Percentiles rank a stretch among this genome's conserved stretches.
phyloP scores from a whole-genome alignment of 2,113 vertebrate genomes.

The Malaclemys terrapin region DNA sequence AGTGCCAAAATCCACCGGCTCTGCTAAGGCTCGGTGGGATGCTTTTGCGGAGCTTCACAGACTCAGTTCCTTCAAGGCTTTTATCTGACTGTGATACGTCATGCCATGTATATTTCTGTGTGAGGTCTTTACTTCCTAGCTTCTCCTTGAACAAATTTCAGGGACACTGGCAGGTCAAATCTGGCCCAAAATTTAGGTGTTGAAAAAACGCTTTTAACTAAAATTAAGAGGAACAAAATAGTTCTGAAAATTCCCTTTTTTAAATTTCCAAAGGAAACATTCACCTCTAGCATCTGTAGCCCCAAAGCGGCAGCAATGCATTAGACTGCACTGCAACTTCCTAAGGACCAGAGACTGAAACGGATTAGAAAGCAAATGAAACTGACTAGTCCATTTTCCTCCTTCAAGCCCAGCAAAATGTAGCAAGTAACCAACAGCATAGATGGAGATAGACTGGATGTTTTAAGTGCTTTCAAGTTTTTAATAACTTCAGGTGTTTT shows the following conservation, averaged over 20 bases:
- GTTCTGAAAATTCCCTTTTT: background rate
- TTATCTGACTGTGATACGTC: accelerated
- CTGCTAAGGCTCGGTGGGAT: accelerated
- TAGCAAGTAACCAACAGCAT: background rate
- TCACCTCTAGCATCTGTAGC: background rate
- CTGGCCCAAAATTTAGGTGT: background rate
- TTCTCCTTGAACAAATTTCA: accelerated
- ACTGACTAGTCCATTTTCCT: background rate
- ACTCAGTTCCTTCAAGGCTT: accelerated
- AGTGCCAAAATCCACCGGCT: background rate
- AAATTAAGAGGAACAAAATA: background rate
- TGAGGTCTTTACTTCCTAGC: background rate
- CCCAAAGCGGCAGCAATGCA: background rate
- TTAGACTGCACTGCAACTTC: accelerated
- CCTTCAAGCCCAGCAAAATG: background rate
- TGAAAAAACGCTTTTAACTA: background rate
- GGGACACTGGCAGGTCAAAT: accelerated
- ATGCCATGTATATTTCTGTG: accelerated
- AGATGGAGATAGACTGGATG: background rate
- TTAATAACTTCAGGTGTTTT: background rate
- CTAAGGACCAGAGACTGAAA: background rate
- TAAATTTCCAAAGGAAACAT: background rate
- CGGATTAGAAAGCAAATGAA: accelerated
- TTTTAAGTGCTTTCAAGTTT: background rate
- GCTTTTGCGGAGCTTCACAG: background rate